phyloP scores from a whole-genome alignment of 2,797 vertebrate genomes.

The Phoxinus dragarum region DNA sequence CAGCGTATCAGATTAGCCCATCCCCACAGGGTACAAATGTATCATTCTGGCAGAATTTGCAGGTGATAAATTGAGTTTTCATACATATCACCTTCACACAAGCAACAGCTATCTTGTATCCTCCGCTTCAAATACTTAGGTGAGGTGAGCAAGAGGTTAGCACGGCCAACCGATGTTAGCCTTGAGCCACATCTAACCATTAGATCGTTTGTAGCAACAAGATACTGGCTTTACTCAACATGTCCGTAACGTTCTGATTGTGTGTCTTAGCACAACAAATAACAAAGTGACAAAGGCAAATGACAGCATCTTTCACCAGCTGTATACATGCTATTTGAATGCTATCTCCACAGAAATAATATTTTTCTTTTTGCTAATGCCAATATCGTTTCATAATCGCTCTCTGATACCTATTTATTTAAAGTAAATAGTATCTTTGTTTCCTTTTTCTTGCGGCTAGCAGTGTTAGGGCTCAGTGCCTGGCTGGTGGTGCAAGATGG shows the following conservation, averaged over 20 bases:
- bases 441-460: conserved; percentile 10
- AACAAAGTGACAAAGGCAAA: conserved; percentile 26
- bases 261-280: conserved; percentile 43
- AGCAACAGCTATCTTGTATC: conserved; percentile 17
- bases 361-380: not conserved
- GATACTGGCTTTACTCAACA: conserved; percentile 30
- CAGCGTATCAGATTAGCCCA: conserved; percentile 72
- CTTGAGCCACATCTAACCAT: conserved; percentile 28
- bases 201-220: conserved; percentile 36
- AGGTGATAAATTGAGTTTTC: conserved; percentile 70
- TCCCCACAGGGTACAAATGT: conserved; percentile 61
- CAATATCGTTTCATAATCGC: conserved; percentile 40
- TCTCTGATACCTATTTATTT: conserved; percentile 6
- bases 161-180: not conserved
- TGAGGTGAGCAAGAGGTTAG: conserved; percentile 29
- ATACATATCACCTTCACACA: conserved; percentile 23
- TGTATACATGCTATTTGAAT: not conserved
- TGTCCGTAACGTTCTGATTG: conserved; percentile 35
- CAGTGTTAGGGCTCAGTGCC: conserved; percentile 15
- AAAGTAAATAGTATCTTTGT: conserved; percentile 33
- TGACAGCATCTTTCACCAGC: conserved; percentile 17
- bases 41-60: conserved; percentile 59
- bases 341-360: not conserved
- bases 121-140: not conserved
- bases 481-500: conserved; percentile 72